A percentile compares a stretch with the other conserved stretches of the same genome.
phyloP scores from a whole-genome alignment of 1,140 invertebrate species.

The Helicoverpa zea region DNA sequence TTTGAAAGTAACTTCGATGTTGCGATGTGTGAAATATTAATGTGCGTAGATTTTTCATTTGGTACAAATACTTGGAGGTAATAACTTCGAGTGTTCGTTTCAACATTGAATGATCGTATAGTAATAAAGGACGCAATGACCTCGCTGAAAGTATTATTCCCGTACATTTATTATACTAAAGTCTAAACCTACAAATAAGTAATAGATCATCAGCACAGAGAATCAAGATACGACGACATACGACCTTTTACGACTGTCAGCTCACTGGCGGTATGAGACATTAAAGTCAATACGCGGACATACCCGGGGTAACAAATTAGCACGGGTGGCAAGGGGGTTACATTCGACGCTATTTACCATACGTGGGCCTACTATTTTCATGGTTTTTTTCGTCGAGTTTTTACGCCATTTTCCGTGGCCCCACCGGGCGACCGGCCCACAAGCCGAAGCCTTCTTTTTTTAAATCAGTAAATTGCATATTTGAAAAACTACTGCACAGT shows the following conservation, averaged over 20 bases:
- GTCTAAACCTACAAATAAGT: not conserved
- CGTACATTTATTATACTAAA: not conserved
- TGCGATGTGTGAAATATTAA: too few relatives aligned
- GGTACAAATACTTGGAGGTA: too few relatives aligned
- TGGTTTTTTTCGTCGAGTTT: slow-evolving; percentile 74
- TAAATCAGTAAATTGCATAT: slow-evolving; percentile 86
- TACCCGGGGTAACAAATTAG: slow-evolving; percentile 41
- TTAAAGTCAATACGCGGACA: slow-evolving; percentile 40
- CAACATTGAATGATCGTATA: not conserved
- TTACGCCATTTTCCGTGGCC: slow-evolving; percentile 79
- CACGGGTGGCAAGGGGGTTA: slow-evolving; percentile 30
- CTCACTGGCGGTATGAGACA: slow-evolving; percentile 30
- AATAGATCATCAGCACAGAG: not conserved
- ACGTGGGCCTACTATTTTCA: slow-evolving; percentile 77
- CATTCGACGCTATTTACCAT: slow-evolving; percentile 76
- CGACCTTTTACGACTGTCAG: not conserved
- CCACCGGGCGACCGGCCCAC: slow-evolving; percentile 67
- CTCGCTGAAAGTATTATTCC: not conserved
- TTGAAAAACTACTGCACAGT: slow-evolving; percentile 81
- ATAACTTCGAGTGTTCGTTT: too few relatives aligned
- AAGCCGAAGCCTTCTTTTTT: slow-evolving; percentile 71
- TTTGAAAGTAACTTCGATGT: too few relatives aligned
- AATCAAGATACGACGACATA: slow-evolving; percentile 1
- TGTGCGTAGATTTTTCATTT: too few relatives aligned
- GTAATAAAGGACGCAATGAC: not conserved